These are phyloP conservation scores for Scophthalmus maximus DNA, from an alignment of 2,113 vertebrate species.

Conservation along the genomic window DNA sequence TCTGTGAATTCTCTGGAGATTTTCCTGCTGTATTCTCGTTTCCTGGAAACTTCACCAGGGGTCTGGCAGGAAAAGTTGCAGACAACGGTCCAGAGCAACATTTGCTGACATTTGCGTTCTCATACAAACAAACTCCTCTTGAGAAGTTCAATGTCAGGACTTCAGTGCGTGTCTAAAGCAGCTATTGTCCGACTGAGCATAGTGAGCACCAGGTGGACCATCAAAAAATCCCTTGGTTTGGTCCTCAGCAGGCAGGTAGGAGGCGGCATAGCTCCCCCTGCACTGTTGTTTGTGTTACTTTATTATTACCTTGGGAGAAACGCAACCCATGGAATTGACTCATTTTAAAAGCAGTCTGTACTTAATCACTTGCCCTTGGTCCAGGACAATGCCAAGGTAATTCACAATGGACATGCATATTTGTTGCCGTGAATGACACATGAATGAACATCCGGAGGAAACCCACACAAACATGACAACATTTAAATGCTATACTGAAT, in stretches of 20 bases:
- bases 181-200: background rate
- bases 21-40: too few relatives aligned
- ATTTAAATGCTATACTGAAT: slow-evolving; percentile 17
- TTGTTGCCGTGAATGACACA: slow-evolving; percentile 19
- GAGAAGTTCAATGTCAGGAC: too few relatives aligned
- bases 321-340: slow-evolving; percentile 1
- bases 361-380: background rate
- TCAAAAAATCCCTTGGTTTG: too few relatives aligned
- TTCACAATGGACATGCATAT: background rate
- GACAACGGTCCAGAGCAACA: too few relatives aligned
- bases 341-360: background rate
- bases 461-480: slow-evolving; percentile 11
- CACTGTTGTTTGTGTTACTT: background rate
- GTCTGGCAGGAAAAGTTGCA: too few relatives aligned
- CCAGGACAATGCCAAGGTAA: slow-evolving; percentile 6
- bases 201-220: background rate
- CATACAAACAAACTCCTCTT: too few relatives aligned
- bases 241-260: too few relatives aligned
- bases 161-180: too few relatives aligned
- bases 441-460: background rate
- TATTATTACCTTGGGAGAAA: background rate
- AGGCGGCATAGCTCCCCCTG: background rate
- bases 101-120: too few relatives aligned
- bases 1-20: too few relatives aligned
- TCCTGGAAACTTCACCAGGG: too few relatives aligned